Evolutionary conservation across 2,888 invertebrate species (phyloP).

Genomic region (Sminthurides aquaticus): DNA sequence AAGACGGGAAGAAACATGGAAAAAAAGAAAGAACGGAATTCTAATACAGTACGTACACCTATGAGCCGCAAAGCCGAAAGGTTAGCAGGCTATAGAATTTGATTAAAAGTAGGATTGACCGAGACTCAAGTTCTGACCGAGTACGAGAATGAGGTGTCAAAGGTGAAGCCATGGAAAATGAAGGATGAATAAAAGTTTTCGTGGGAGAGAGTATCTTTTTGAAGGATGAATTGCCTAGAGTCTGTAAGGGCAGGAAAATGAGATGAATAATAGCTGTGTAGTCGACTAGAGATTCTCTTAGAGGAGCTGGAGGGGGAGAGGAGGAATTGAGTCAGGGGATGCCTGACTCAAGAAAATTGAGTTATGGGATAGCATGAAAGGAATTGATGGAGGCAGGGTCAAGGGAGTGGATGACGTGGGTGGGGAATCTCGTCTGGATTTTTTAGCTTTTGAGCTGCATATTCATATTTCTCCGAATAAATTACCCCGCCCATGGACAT

Average conservation of each 20-base stretch:
- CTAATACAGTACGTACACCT: no score
- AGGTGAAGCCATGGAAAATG: neutral
- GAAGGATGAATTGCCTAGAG: neutral
- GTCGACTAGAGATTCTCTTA: no score
- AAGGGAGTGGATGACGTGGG: neutral
- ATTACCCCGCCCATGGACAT: neutral
- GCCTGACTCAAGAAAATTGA: neutral
- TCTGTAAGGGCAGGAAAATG: neutral
- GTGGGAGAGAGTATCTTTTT: neutral
- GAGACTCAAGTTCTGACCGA: neutral
- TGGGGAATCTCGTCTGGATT: neutral
- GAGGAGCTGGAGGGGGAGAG: neutral
- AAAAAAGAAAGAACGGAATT: neutral
- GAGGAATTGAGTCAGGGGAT: neutral
- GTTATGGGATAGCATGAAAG: neutral
- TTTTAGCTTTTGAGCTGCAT: no score
- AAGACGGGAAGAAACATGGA: neutral
- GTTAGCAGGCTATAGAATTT: no score
- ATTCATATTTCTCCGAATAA: neutral
- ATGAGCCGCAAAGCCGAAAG: no score
- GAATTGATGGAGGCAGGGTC: neutral
- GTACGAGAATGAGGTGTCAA: neutral
- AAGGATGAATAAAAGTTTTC: neutral
- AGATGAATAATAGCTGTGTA: neutral
- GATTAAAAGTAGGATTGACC: no score